Percentiles rank a stretch among this genome's conserved stretches.
These are phyloP conservation scores for Epistrophella euchroma DNA, from an alignment of 2,888 invertebrate species.

Conservation along the genomic window DNA sequence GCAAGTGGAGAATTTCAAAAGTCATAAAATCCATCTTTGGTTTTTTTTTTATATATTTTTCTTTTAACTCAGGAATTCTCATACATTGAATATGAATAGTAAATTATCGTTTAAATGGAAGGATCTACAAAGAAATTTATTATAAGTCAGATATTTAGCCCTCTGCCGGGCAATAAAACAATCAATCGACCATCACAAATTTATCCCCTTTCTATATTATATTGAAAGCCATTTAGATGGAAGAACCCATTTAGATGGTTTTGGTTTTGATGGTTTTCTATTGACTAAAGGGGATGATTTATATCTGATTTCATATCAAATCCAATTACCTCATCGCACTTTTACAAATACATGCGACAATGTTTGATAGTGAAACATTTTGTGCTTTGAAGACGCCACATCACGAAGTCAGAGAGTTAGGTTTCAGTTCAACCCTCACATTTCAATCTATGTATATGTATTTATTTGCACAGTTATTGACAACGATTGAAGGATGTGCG, in stretches of 20 bases:
- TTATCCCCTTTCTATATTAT: slow-evolving; percentile 11
- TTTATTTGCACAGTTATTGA: slow-evolving; percentile 3
- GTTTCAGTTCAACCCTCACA: background rate
- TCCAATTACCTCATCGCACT: slow-evolving; percentile 7
- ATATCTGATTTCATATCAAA: slow-evolving; percentile 21
- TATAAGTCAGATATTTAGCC: slow-evolving; percentile 25
- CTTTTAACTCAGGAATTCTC: background rate
- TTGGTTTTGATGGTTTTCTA: background rate
- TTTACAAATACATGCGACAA: slow-evolving; percentile 2
- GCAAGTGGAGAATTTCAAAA: background rate
- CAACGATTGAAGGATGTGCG: background rate
- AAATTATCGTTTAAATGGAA: slow-evolving; percentile 54
- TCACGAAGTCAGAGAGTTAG: background rate
- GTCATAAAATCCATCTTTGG: slow-evolving; percentile 22
- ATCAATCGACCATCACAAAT: slow-evolving; percentile 40
- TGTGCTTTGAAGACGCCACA: background rate
- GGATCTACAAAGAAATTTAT: slow-evolving; percentile 24
- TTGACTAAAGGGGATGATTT: background rate
- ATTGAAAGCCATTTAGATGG: slow-evolving; percentile 19
- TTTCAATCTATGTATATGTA: background rate
- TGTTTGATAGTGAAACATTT: slow-evolving; percentile 17
- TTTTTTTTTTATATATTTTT: background rate
- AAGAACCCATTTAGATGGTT: slow-evolving; percentile 12
- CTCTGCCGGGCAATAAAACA: slow-evolving; percentile 40
- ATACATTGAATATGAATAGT: slow-evolving; percentile 57